Evolutionary conservation across 2,888 invertebrate genomes (phyloP), one percentile per base, ranked within the genome.

Genomic region (Hedychridium roseum): DNA sequence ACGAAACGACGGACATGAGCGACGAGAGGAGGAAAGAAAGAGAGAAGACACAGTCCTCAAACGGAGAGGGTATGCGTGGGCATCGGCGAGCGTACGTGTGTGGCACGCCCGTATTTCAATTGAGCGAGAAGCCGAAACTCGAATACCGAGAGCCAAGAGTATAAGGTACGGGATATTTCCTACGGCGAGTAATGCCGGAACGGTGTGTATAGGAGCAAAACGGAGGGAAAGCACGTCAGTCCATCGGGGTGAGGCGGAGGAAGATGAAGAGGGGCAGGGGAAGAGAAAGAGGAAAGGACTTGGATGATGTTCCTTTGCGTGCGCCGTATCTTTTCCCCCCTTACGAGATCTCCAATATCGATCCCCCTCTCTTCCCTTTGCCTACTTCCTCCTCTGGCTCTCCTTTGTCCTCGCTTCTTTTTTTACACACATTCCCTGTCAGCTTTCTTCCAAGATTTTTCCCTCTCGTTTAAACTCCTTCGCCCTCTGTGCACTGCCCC

Each of bases 91-190:
- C 20, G 54, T 60, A 48, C 57, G 60, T 61, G 64, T 60, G 61
- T 57, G 67, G 66, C 64, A 66, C 64, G 69, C 61, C 64, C 68
- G 71, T 72, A 71, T 73, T 73, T 74, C 71, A 71, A 71, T 70
- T 67, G 70, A 43, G 42, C 39, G 26, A 43, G 53, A 44, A 39
- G 41, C 64, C 68, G 61, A 74, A 72, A 71, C 66, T 68, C 67
- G 68, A 72, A 69, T 70, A 63, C 65, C 62, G 59, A 59, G 53
- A 51, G 54, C 61, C 54, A 57, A 51, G 58, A 66, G 59, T 58
- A 58, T 58, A 60, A 63, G 57, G 57, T 52, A 56, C 50, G 57
- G 51, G 57, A 60, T 58, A 42, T 43, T 54, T 48, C 47, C 36
- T 32, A 27, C 42, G 34, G 16, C 30, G 42, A n/a, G 55, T 47